Base-by-base conservation (phyloP, 2,797 vertebrate species). In the Peromyscus melanophrys region DNA sequence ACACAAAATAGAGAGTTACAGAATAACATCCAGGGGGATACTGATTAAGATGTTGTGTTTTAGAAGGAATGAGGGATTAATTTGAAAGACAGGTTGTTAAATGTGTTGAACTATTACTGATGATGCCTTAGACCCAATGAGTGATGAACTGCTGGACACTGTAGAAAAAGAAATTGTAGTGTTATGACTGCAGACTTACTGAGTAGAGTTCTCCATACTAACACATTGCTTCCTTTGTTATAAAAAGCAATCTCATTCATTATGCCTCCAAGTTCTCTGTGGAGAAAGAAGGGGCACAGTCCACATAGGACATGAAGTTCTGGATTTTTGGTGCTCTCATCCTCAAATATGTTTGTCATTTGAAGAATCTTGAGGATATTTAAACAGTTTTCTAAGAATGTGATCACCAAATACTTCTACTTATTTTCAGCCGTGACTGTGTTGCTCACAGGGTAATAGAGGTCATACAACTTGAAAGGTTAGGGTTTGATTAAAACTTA, bases 401-500 rank as follows among this genome's bases (percentile, higher is more conserved):
- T 85, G 1, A 31, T 96, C 75, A 49, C 40, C 1, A 77, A 52
- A 92, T 95, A 40, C 52, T 77, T 63, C 77, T 76, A 40, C 0
- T 8, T 88, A 80, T 92, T 46, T 67, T 91, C 69, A 27, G 11
- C n/a, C 21, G 14, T 83, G 80, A 46, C 11, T 59, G 19, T 89
- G 76, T 80, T 92, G 25, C 13, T n/a, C 73, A 91, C 16, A 43
- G 69, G 57, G 88, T 85, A 83, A 96, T 90, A 92, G 93, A 90
- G 88, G 92, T 84, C 82, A 90, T 65, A 86, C 25, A 52, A 65
- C 76, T 52, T 25, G 11, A 89, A 95, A 88, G 71, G 91, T 97
- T 90, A 63, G 17, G n/a, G 12, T 96, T 96, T 91, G 16, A 40
- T 94, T 95, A 67, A 89, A 96, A 95, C 8, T 69, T 81, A 96